These are phyloP conservation scores for Zaprionus ghesquierei DNA, from an alignment of 1,140 invertebrate genomes.

Conservation along the genomic window DNA sequence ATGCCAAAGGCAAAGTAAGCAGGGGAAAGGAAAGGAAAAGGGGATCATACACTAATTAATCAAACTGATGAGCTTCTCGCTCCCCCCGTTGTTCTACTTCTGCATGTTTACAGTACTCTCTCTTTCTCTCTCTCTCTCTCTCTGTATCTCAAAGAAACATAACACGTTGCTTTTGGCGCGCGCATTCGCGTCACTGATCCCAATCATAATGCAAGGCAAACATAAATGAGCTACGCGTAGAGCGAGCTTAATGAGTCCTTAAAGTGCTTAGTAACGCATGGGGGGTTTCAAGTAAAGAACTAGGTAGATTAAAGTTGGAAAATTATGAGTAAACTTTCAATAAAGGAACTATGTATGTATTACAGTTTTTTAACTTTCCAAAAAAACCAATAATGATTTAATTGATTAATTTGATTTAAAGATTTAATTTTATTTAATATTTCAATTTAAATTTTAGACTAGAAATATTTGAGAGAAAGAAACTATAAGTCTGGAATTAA, in stretches of 20 bases:
- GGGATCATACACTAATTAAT: conserved; percentile 46
- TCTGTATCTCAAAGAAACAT: neutral
- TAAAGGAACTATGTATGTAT: too few relatives aligned
- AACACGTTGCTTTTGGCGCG: too few relatives aligned
- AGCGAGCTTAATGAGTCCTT: neutral
- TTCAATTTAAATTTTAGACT: too few relatives aligned
- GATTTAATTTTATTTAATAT: too few relatives aligned
- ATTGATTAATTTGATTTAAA: too few relatives aligned
- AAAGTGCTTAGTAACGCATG: neutral
- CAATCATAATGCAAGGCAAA: neutral
- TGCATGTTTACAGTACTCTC: neutral
- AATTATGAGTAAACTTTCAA: too few relatives aligned
- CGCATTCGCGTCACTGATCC: too few relatives aligned
- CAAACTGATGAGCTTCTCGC: conserved; percentile 26
- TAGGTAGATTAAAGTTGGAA: too few relatives aligned
- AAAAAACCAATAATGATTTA: too few relatives aligned
- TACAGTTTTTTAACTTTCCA: too few relatives aligned
- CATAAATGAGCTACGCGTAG: neutral
- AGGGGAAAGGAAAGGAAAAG: conserved; percentile 10
- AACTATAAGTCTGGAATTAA: neutral
- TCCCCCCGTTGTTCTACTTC: neutral
- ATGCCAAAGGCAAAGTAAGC: neutral
- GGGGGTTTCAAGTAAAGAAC: too few relatives aligned
- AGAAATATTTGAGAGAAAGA: too few relatives aligned
- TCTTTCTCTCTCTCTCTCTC: neutral